Evolutionary conservation across 2,113 vertebrate genomes (phyloP).

Genomic region (Heliornis fulica): DNA sequence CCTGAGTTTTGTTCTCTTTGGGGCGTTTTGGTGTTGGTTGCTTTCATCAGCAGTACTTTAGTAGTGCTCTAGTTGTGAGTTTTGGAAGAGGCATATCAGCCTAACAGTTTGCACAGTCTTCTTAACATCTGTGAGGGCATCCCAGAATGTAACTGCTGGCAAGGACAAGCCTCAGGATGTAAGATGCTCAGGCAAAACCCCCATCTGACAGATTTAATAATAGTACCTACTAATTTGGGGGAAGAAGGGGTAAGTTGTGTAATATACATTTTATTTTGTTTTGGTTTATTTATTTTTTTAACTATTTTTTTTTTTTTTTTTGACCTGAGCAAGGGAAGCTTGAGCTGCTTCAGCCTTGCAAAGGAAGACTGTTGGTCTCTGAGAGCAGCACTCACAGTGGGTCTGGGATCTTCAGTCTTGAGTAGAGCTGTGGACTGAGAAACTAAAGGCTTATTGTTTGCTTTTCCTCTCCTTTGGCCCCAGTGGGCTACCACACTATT

Average conservation of each 20-base stretch:
- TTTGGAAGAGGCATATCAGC: background rate
- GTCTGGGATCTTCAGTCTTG: background rate
- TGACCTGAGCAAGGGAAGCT: background rate
- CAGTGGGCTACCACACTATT: constrained; percentile 5
- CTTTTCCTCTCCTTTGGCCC: background rate
- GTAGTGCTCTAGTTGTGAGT: background rate
- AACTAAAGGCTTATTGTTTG: constrained; percentile 49
- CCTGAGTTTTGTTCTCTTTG: background rate
- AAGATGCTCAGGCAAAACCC: background rate
- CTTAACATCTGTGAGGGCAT: background rate
- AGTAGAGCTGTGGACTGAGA: background rate
- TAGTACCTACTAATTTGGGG: background rate
- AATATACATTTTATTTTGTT: background rate
- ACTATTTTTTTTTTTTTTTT: background rate
- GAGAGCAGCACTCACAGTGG: background rate
- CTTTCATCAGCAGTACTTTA: background rate
- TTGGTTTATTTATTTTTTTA: background rate
- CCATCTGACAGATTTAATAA: background rate
- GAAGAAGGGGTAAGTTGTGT: too few relatives aligned
- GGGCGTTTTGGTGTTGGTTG: background rate
- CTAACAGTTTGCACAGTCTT: background rate
- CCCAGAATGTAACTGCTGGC: background rate
- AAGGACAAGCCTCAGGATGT: background rate
- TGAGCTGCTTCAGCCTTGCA: background rate
- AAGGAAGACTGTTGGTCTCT: background rate